Conservation (phyloP, 2,113 vertebrate genomes). For the Cyphomyrus plagiostoma region DNA sequence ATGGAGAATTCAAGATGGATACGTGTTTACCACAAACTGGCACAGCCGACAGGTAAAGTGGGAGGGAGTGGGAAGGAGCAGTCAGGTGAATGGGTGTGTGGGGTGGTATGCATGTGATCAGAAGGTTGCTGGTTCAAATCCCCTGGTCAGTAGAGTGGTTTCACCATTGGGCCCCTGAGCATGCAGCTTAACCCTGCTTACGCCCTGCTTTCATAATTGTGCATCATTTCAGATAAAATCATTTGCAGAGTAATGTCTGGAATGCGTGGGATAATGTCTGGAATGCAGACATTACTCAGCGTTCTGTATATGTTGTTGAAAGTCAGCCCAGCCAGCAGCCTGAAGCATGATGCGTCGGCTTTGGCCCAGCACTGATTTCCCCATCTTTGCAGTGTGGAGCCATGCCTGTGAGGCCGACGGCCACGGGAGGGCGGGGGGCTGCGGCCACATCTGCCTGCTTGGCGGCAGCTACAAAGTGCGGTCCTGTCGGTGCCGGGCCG, state of each 20-base stretch:
- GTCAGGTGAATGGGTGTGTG: conserved; percentile 15
- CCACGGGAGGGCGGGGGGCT: conserved; percentile 78
- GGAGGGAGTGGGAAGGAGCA: not conserved
- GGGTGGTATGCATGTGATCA: not conserved
- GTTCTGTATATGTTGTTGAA: not conserved
- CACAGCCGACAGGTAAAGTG: conserved; percentile 77
- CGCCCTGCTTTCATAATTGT: not conserved
- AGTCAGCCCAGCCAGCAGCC: not conserved
- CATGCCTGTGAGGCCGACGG: conserved; percentile 81
- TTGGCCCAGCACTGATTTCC: conserved; percentile 15
- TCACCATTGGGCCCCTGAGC: not conserved
- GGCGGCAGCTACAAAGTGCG: conserved; percentile 86
- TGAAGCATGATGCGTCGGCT: not conserved
- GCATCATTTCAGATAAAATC: not conserved
- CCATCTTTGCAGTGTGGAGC: conserved; percentile 68
- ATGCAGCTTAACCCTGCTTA: not conserved
- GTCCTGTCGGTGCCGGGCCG: conserved; percentile 86
- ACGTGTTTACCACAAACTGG: conserved; percentile 82
- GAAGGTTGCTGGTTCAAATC: not conserved
- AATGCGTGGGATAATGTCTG: not conserved
- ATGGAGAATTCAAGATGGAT: conserved; percentile 67
- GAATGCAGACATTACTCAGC: not conserved
- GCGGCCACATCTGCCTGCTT: conserved; percentile 88
- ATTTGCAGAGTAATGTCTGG: not conserved
- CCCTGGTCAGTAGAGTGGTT: not conserved